Evolutionary conservation across 2,797 vertebrate species (phyloP), one percentile per base, ranked within the genome.

Genomic region (Clarias fuscus): DNA sequence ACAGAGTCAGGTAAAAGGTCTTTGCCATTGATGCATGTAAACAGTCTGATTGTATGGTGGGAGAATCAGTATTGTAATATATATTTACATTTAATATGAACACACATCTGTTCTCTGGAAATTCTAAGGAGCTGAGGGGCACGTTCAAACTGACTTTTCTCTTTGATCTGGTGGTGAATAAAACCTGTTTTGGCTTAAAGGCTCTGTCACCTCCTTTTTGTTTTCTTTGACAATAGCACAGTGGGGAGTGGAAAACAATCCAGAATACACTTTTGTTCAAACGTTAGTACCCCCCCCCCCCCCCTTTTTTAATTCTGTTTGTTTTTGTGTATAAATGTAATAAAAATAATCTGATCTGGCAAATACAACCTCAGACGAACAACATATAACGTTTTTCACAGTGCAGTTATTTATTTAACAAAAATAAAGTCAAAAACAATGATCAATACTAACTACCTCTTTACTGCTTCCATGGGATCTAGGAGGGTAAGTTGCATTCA

Each of bases 171-270:
- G 15, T 68, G 64, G 5, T 56, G 17, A 82, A 56, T 65, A 82
- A 80, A 82, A 82, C 80, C 80, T 68, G 80, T 33, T 53, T 82
- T 82, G 64, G 18, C 80, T 68, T 43, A 81, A 40, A 80, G 15
- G 37, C 10, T 81, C 14, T 10, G 59, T 65, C 30, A 7, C 7
- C n/a, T 67, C 40, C 62, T 65, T 62, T 62, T 62, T 59, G 27
- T 59, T 79, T 62, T 81, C 58, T 82, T 40, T 67, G 79, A 62
- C 40, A 48, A 27, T 17, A 11, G n/a, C 79, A 81, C 61, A 81
- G 27, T 18, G 10, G 1, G 40, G 17, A 67, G 40, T 81, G 40
- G 15, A 53, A 48, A 48, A 53, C 40, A 67, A 67, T 67, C 22
- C 10, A 64, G 33, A 37, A 14, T 43, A 20, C 22, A 27, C 11